These are phyloP conservation scores for Sebastes minor DNA, from an alignment of 2,797 vertebrate species.

Conservation along the genomic window DNA sequence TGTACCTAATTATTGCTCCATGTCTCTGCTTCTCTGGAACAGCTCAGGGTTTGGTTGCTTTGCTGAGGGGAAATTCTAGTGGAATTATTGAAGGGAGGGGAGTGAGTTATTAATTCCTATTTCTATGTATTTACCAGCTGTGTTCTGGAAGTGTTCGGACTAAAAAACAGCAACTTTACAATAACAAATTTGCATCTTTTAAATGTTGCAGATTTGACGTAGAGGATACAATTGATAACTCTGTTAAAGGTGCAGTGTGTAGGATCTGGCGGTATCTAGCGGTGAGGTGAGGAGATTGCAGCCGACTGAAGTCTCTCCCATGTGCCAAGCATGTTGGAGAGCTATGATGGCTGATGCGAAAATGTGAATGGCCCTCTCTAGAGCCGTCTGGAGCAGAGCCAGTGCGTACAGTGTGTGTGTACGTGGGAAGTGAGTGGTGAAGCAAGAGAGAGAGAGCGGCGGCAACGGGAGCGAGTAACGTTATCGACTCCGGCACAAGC, in stretches of 20 bases:
- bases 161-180: background rate
- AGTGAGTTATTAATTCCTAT: constrained; percentile 35
- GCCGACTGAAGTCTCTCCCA: rapidly evolving
- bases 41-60: constrained; percentile 36
- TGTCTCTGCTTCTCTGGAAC: constrained; percentile 38
- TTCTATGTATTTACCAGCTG: constrained; percentile 30
- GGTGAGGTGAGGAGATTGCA: no score
- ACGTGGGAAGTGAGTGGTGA: no score
- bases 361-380: no score
- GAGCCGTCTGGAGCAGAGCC: no score
- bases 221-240: background rate
- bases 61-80: constrained; percentile 44
- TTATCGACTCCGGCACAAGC: no score
- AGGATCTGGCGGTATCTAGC: no score
- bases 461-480: no score
- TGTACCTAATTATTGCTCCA: constrained; percentile 61
- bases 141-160: background rate
- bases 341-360: no score
- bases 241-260: no score
- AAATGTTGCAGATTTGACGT: background rate
- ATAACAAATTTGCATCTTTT: background rate
- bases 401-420: no score
- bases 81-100: constrained; percentile 44
- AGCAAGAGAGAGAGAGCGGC: no score
- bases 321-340: no score